Evolutionary conservation across 1,140 invertebrate genomes (phyloP), one percentile per base, ranked within the genome.

Genomic region (Cyphomyrmex costatus): DNA sequence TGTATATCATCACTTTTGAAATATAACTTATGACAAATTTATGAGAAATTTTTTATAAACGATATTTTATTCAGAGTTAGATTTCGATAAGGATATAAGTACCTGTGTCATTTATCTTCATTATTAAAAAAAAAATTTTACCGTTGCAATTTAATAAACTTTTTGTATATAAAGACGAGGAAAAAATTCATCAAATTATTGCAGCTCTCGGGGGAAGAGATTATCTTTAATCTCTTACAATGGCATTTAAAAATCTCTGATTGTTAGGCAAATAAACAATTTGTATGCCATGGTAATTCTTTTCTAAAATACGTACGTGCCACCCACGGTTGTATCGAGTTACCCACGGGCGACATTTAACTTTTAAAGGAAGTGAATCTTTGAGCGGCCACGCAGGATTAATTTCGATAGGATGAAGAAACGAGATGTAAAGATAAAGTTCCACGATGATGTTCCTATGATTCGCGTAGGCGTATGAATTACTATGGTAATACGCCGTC

Each of bases 71-170:
- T 70, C 42, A 56, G 16, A 21, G 8, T 42, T 46, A 58, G 19
- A 24, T 30, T 42, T 80, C 3, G 6, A 16, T 33, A 33, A 65
- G 27, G 21, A 78, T 36, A 24, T 27, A 80, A 70, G 7, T 30
- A 58, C n/a, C n/a, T n/a, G n/a, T 58, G 21, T 46, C 33, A 19
- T 73, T 82, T 71, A 46, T 19, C 33, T 27, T 0, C 19, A 21
- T 73, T 82, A 82, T 73, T 73, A 56, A 68, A 58, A 73, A 68
- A 36, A 60, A 36, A 51, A 21, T 76, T 79, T 33, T 16, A 4
- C 6, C 10, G 21, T 16, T 21, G 33, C 5, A 60, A 82, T 82
- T 82, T 68, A 68, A 79, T 66, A 33, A 63, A 66, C 42, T 33
- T 53, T 10, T 49, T 14, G 8, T 80, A n/a, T 80, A n/a, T 46